phyloP scores from a whole-genome alignment of 2,888 invertebrate genomes.

The Athetis lepigone region DNA sequence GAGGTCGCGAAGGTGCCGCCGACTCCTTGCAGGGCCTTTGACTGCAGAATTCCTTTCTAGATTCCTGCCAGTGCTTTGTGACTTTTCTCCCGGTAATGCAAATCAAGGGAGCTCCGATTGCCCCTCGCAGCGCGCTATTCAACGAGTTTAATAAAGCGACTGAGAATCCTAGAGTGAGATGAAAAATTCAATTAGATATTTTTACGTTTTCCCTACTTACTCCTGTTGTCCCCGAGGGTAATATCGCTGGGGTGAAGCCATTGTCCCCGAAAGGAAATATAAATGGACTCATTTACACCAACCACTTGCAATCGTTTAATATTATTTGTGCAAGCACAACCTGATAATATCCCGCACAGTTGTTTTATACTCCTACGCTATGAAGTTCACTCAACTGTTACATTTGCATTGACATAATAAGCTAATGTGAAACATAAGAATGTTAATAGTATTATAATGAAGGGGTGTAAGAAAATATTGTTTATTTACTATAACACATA shows the following conservation, averaged over 20 bases:
- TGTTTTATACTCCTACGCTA: conserved; percentile 48
- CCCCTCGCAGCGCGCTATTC: conserved; percentile 75
- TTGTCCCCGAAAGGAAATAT: conserved; percentile 72
- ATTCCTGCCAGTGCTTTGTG: conserved; percentile 74
- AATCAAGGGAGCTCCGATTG: conserved; percentile 79
- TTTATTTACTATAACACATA: too few relatives aligned
- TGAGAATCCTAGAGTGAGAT: conserved; percentile 75
- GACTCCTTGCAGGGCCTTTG: conserved; percentile 64
- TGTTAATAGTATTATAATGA: neutral
- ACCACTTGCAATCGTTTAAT: conserved; percentile 75
- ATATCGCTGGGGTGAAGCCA: conserved; percentile 72
- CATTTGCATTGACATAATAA: conserved; percentile 34
- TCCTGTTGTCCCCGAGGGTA: conserved; percentile 71
- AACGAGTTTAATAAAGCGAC: conserved; percentile 80
- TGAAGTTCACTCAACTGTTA: conserved; percentile 16
- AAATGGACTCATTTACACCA: conserved; percentile 75
- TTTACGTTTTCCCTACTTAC: conserved; percentile 73
- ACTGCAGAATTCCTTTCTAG: conserved; percentile 71
- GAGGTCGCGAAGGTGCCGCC: conserved; percentile 29
- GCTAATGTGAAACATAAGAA: conserved; percentile 3
- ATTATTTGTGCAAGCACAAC: conserved; percentile 72
- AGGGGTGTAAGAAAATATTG: neutral
- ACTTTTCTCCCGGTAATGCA: conserved; percentile 76
- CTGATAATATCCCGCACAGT: conserved; percentile 59
- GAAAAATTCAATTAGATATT: conserved; percentile 85